Conservation (phyloP, 1,140 invertebrate species). For the Steinernema khuongi region DNA sequence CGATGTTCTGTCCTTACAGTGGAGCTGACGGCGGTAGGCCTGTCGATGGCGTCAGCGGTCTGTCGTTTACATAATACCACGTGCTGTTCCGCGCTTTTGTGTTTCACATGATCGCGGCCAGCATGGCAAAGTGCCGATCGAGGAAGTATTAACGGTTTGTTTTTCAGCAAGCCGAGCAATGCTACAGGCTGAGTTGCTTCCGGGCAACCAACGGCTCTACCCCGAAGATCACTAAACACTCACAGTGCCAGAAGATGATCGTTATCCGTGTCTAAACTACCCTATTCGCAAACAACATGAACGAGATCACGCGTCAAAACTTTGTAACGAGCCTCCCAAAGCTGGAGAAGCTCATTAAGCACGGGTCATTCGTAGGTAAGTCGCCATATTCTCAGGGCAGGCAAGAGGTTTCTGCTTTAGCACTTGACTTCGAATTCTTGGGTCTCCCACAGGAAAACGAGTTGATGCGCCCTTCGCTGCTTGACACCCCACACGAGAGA, state of each 20-base stretch:
- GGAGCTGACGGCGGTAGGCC: too few species aligned
- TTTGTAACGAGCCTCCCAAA: not conserved
- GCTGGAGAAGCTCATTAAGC: not conserved
- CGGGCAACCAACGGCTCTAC: not conserved
- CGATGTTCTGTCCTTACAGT: not conserved
- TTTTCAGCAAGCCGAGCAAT: conserved; percentile 13
- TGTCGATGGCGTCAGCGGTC: not conserved
- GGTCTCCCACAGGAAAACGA: conserved; percentile 14
- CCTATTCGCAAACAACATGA: not conserved
- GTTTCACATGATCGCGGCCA: too few species aligned
- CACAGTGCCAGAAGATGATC: not conserved
- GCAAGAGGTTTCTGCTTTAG: not conserved
- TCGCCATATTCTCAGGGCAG: not conserved
- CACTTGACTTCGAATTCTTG: conserved; percentile 16
- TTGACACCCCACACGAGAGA: not conserved
- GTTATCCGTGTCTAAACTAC: not conserved
- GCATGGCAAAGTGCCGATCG: too few species aligned
- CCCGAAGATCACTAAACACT: not conserved
- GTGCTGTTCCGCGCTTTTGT: not conserved
- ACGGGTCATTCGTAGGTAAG: conserved; percentile 3
- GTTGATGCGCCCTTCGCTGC: not conserved
- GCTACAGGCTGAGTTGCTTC: conserved; percentile 6
- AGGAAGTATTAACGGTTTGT: too few species aligned
- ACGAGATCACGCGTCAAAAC: conserved; percentile 4
- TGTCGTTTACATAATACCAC: not conserved